Conservation (phyloP, 1,140 invertebrate species). For the Sitophilus oryzae region DNA sequence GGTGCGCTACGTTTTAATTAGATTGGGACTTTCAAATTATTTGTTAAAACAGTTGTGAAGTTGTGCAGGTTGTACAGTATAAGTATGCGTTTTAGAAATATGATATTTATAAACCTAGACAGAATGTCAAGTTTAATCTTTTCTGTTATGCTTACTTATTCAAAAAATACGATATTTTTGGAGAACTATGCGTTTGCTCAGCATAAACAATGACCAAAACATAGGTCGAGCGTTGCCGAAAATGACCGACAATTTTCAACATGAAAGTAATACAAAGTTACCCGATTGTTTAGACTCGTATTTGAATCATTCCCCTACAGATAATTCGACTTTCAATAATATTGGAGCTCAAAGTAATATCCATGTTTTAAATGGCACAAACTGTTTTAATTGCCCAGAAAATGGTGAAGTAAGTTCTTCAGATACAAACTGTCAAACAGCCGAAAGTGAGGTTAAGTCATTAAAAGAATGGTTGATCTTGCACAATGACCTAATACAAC, state of each 20-base stretch:
- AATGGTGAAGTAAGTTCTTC: conserved; percentile 25
- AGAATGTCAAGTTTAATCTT: conserved; percentile 4
- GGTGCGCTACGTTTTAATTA: no score
- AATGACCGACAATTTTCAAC: conserved; percentile 43
- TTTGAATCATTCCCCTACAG: conserved; percentile 30
- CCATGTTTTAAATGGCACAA: conserved; percentile 41
- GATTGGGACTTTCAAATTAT: no score
- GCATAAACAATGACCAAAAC: conserved; percentile 42
- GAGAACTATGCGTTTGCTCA: conserved; percentile 26
- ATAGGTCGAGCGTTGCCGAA: conserved; percentile 41
- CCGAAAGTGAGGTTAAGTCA: conserved; percentile 54
- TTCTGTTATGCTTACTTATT: background rate
- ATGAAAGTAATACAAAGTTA: conserved; percentile 40
- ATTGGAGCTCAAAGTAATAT: conserved; percentile 25
- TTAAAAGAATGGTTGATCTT: conserved; percentile 61
- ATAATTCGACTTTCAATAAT: conserved; percentile 26
- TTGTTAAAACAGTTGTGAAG: no score
- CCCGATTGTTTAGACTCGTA: conserved; percentile 32
- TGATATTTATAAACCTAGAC: background rate
- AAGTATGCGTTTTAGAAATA: background rate
- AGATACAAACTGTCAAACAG: conserved; percentile 46
- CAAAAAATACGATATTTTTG: conserved; percentile 8
- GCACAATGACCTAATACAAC: conserved; percentile 68
- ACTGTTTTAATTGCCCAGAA: conserved; percentile 31
- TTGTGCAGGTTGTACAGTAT: background rate